Evolutionary conservation across 2,113 vertebrate genomes (phyloP).

Genomic region (Caranx ignobilis): DNA sequence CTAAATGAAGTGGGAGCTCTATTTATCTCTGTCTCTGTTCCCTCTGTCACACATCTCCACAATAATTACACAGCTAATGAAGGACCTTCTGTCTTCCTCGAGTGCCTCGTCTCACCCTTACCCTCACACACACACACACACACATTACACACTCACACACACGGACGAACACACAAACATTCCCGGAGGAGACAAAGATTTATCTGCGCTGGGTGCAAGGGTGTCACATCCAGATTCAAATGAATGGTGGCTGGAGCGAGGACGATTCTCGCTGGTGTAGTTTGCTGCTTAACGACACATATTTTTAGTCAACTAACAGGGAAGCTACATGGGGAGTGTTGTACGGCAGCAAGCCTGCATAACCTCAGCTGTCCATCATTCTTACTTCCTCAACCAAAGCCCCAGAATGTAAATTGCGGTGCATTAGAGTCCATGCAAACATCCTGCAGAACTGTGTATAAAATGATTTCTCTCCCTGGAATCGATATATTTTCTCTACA

Average conservation of each 20-base stretch:
- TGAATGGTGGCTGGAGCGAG: background rate
- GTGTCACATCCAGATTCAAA: conserved; percentile 36
- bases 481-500: background rate
- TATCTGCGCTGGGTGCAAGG: conserved; percentile 4
- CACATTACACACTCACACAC: conserved; percentile 23
- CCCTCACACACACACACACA: conserved; percentile 15
- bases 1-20: background rate
- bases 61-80: conserved; percentile 63
- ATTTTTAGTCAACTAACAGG: background rate
- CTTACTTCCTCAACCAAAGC: background rate
- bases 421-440: background rate
- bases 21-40: conserved; percentile 26
- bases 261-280: background rate
- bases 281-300: background rate
- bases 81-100: conserved; percentile 40
- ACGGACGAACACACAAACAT: conserved; percentile 3
- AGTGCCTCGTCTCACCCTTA: conserved; percentile 19
- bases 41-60: conserved; percentile 41
- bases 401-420: background rate
- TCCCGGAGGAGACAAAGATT: conserved; percentile 33
- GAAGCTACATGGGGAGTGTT: background rate
- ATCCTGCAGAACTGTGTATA: background rate
- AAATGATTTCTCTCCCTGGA: background rate
- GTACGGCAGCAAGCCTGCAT: background rate
- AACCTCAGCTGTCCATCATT: conserved; percentile 12